These are phyloP conservation scores for Clistopyga incitator DNA, from an alignment of 2,888 invertebrate species.

Conservation along the genomic window DNA sequence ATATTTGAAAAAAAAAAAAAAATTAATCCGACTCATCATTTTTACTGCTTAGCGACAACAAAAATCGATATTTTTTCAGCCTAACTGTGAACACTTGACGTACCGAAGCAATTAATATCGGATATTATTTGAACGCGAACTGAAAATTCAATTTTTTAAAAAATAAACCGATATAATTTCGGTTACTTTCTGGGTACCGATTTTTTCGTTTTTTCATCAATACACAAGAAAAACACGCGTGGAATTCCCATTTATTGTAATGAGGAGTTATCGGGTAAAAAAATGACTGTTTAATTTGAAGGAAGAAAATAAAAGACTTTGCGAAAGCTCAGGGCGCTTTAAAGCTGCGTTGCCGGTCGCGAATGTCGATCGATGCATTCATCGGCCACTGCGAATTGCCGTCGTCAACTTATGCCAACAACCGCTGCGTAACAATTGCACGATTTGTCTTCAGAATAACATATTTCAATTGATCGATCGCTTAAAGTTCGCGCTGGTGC, in stretches of 20 bases:
- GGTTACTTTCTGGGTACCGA: too few relatives aligned
- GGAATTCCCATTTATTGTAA: too few relatives aligned
- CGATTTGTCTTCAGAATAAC: constrained; percentile 1
- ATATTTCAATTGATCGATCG: background rate
- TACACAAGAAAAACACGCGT: too few relatives aligned
- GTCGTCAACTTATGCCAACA: constrained; percentile 2
- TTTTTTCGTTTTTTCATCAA: too few relatives aligned
- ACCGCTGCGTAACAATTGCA: background rate
- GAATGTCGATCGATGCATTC: constrained; percentile 10
- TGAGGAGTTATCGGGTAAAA: background rate
- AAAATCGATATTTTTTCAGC: background rate
- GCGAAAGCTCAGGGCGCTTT: background rate
- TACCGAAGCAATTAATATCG: background rate
- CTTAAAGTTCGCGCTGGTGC: background rate
- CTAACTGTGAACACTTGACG: background rate
- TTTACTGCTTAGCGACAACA: background rate
- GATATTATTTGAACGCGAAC: background rate
- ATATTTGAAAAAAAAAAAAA: too few relatives aligned
- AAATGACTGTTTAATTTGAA: background rate
- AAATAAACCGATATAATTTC: too few relatives aligned
- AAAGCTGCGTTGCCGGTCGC: background rate
- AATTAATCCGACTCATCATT: background rate
- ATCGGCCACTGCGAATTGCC: too few relatives aligned
- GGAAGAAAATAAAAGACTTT: background rate
- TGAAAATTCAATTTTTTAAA: too few relatives aligned